phyloP scores from a whole-genome alignment of 2,113 vertebrate species.

The Macquaria ambigua region DNA sequence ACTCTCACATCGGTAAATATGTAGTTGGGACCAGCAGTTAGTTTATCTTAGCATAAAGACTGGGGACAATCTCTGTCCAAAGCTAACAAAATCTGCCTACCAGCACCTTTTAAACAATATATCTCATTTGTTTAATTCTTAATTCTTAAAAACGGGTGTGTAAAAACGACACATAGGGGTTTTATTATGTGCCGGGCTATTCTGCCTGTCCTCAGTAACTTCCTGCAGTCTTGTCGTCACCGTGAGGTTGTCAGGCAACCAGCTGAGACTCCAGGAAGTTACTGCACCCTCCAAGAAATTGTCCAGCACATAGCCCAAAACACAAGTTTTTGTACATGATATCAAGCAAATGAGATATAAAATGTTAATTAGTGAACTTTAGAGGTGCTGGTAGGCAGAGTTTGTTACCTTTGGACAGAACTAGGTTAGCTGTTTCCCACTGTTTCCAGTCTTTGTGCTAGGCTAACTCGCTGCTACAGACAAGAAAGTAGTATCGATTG shows the following conservation, averaged over 20 bases:
- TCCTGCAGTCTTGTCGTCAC: too few species aligned
- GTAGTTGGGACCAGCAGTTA: background rate
- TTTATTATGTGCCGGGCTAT: background rate
- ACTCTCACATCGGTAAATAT: background rate
- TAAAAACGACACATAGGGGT: background rate
- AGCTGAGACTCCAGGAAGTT: background rate
- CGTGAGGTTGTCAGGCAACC: background rate
- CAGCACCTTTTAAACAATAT: background rate
- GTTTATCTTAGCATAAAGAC: background rate
- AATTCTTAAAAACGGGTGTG: background rate
- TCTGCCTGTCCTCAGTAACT: background rate
- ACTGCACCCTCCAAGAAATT: background rate
- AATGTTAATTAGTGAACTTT: constrained; percentile 8
- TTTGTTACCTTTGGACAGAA: background rate
- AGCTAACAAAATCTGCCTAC: background rate
- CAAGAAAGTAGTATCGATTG: background rate
- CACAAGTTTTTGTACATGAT: background rate
- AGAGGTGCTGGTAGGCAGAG: too few species aligned
- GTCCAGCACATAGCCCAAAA: background rate
- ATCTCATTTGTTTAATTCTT: background rate
- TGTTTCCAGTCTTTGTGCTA: background rate
- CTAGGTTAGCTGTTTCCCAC: background rate
- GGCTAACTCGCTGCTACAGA: background rate
- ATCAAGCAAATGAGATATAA: background rate
- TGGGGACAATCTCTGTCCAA: background rate